Base-by-base conservation (phyloP, 1,140 invertebrate species). In the Drosophila novamexicana region DNA sequence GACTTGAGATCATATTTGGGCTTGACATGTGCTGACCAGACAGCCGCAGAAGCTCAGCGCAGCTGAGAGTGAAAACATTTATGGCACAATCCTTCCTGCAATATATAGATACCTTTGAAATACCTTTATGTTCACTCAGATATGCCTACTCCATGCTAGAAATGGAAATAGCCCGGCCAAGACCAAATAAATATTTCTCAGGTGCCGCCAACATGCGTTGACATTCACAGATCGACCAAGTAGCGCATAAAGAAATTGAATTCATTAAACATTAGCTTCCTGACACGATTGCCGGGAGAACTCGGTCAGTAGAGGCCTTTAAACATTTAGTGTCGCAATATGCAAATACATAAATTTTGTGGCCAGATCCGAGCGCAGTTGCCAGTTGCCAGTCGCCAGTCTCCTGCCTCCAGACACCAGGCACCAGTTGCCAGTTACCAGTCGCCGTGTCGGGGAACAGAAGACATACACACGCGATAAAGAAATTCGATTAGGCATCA, bases 401-500 rank as follows among this genome's bases (percentile, higher is more conserved):
- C 14, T 6, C 1, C 22, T 29, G 4, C 22, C 22, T 22, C 22
- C 22, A 22, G 22, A 3, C 22, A 22, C 8, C 58, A 12, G 56
- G 3, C 29, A 2, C 1, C 2, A 36, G 14, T 14, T 44, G 49
- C 6, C 52, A 16, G 69, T 29, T 45, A 44, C 9, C 58, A 62
- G 50, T 49, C 50, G 59, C 22, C 66, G 40, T 67, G 70, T 61
- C 40, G 47, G 58, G 58, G 32, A 74, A 66, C 56, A 76, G 69
- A 88, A 82, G 80, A 85, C 86, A 90, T 90, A 86, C 85, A 90
- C 86, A 90, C 86, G 81, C 85, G 85, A 89, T 89, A 90, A 90
- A 90, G 85, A 89, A 89, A 89, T 89, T 90, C 86, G 86, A 90
- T 90, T 90, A 90, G 79, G 88, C 86, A 90, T 90, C 86, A 86